These are phyloP conservation scores for Lamellibrachia columna DNA, from an alignment of 2,888 invertebrate species.

Conservation along the genomic window DNA sequence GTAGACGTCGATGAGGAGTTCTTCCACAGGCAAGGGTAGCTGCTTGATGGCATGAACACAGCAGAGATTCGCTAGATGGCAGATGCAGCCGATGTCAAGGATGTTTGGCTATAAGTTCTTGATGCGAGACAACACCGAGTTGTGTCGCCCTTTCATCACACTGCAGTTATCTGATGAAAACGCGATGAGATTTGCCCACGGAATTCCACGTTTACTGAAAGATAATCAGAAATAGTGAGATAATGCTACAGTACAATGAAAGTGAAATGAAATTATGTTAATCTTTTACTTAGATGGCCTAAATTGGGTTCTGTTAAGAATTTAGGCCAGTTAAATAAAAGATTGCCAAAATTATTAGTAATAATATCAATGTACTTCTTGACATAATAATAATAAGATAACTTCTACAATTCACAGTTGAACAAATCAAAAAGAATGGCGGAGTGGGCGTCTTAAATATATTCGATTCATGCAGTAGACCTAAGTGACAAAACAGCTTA, in stretches of 20 bases:
- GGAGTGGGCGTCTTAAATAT: background rate
- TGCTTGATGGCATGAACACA: background rate
- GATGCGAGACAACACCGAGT: constrained; percentile 30
- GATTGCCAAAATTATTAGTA: no score
- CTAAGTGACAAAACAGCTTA: background rate
- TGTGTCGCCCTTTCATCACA: constrained; percentile 34
- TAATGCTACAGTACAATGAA: background rate
- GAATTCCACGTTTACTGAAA: constrained; percentile 23
- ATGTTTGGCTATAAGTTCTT: constrained; percentile 27
- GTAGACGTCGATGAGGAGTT: background rate
- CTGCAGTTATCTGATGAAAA: constrained; percentile 33
- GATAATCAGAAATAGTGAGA: background rate
- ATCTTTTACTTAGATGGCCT: background rate
- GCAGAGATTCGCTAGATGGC: constrained; percentile 13
- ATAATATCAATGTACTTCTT: no score
- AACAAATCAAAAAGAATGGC: no score
- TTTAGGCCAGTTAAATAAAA: no score
- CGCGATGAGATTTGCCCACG: constrained; percentile 37
- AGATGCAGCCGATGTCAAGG: constrained; percentile 31
- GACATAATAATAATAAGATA: no score
- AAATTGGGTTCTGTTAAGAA: no score
- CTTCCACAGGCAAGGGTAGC: constrained; percentile 17
- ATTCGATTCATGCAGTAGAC: background rate
- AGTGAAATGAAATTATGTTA: background rate
- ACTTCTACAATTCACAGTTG: no score